A percentile compares a stretch with the other conserved stretches of the same genome.
Conservation (phyloP, 2,888 invertebrate species). For the Drosophila neoperkinsi region DNA sequence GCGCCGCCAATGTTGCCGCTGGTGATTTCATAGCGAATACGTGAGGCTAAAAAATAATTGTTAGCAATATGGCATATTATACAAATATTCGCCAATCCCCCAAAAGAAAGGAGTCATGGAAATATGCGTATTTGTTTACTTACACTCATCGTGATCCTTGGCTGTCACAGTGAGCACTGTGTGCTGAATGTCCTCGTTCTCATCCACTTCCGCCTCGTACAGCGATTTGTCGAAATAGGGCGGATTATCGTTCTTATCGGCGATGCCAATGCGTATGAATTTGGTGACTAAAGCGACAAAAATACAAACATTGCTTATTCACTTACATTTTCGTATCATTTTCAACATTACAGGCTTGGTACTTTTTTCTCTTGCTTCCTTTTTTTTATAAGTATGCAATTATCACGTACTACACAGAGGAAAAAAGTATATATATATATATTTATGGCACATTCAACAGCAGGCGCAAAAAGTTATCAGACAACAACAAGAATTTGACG, state of each 20-base stretch:
- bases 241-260: slow-evolving; percentile 99
- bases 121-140: slow-evolving; percentile 86
- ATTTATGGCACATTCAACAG: slow-evolving; percentile 43
- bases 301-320: slow-evolving; percentile 14
- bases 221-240: slow-evolving; percentile 98
- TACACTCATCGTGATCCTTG: slow-evolving; percentile 99
- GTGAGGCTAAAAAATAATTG: slow-evolving; percentile 90
- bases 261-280: slow-evolving; percentile 98
- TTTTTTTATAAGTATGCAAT: slow-evolving; percentile 53
- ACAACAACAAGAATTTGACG: slow-evolving; percentile 62
- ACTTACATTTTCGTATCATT: slow-evolving; percentile 44
- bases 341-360: slow-evolving; percentile 18
- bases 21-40: slow-evolving; percentile 99
- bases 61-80: slow-evolving; percentile 37
- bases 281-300: slow-evolving; percentile 92
- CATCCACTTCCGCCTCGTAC: slow-evolving; percentile 98
- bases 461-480: slow-evolving; percentile 53
- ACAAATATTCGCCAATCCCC: not conserved
- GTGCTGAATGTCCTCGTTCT: slow-evolving; percentile 98
- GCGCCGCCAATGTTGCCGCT: slow-evolving; percentile 99
- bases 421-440: not conserved
- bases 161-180: slow-evolving; percentile 99
- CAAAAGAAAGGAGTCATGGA: not conserved
- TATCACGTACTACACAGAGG: slow-evolving; percentile 71
- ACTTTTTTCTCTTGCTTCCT: slow-evolving; percentile 2